Evolutionary conservation across 2,797 vertebrate species (phyloP), one percentile per base, ranked within the genome.

Genomic region (Esox lucius): DNA sequence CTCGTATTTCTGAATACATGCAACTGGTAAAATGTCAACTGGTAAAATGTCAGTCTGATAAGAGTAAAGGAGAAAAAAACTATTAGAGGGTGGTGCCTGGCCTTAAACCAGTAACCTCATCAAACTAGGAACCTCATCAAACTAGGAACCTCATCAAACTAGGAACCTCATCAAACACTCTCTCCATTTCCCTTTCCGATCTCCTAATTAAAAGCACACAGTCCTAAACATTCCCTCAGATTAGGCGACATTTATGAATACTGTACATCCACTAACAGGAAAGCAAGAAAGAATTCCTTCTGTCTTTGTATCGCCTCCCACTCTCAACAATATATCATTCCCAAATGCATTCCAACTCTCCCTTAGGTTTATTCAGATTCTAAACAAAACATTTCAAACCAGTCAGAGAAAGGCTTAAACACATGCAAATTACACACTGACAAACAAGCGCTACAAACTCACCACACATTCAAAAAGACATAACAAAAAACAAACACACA

Each of bases 191-290:
- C 19, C 49, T 17, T 51, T 51, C 49, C 7, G 75, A 86, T 28
- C 56, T 46, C 28, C 15, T 81, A 75, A 72, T 65, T 71, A 70
- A 56, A 11, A 68, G 56, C 71, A 64, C 35, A n/a, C 22, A n/a
- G n/a, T n/a, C n/a, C n/a, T n/a, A n/a, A n/a, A n/a, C n/a, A n/a
- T n/a, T n/a, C n/a, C n/a, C n/a, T n/a, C n/a, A n/a, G n/a, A n/a
- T n/a, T n/a, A n/a, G n/a, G n/a, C n/a, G n/a, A n/a, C n/a, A n/a
- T n/a, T 28, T 61, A 65, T 67, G 61, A 16, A 66, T 15, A 26
- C 65, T 66, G 72, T 46, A 61, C 56, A 22, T n/a, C 22, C 26
- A 66, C 26, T 31, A 22, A 33, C 62, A 42, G 16, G 56, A 28
- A 70, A 17, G 51, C 46, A 51, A 31, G 19, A 24, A 5, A 31